Evolutionary conservation across 2,113 vertebrate species (phyloP).

Genomic region (Anarrhichthys ocellatus): DNA sequence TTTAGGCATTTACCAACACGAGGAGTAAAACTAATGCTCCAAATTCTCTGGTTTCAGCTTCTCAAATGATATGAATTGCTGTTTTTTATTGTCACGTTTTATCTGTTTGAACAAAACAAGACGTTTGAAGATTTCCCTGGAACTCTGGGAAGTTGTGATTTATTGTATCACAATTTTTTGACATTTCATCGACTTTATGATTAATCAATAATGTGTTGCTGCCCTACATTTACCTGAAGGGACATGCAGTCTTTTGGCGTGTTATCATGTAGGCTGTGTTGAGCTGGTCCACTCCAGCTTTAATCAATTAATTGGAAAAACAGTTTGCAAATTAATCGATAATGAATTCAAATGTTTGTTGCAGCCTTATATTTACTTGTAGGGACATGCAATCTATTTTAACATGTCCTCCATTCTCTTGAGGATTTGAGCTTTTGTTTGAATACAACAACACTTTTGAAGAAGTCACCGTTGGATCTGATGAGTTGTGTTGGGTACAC

Average conservation of each 20-base stretch:
- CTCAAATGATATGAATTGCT: not conserved
- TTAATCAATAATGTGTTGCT: not conserved
- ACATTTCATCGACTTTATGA: not conserved
- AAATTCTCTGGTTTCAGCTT: not conserved
- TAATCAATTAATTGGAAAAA: no score
- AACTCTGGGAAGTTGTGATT: no score
- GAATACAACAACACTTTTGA: no score
- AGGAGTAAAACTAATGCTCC: not conserved
- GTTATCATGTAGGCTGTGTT: no score
- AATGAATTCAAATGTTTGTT: not conserved
- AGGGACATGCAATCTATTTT: not conserved
- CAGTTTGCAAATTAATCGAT: not conserved
- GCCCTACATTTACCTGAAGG: not conserved
- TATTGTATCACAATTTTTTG: not conserved
- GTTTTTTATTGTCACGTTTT: not conserved
- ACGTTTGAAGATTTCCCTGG: no score
- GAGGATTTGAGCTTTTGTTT: no score
- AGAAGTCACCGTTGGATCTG: no score
- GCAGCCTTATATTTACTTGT: not conserved
- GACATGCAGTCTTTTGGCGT: not conserved
- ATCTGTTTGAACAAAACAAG: not conserved
- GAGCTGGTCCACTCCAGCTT: no score
- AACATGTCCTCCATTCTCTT: no score
- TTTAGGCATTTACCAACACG: not conserved
- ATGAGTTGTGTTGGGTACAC: no score